Evolutionary conservation across 2,888 invertebrate genomes (phyloP).

Genomic region (Cabera pusaria): DNA sequence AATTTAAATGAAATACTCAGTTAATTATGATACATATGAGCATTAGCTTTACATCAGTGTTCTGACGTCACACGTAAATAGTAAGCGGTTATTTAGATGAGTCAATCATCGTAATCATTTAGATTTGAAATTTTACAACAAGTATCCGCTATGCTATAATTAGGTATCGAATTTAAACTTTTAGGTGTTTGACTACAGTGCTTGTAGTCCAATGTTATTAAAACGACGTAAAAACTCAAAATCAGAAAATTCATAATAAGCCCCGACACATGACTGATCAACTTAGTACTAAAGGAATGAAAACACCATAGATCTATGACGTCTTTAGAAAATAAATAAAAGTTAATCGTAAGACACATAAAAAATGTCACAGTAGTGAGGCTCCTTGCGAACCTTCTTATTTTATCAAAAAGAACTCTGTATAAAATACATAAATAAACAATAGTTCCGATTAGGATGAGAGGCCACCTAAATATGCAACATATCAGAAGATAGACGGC

Average conservation of each 20-base stretch:
- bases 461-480: constrained; percentile 63
- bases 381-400: constrained; percentile 62
- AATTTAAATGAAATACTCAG: too few relatives aligned
- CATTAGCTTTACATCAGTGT: too few relatives aligned
- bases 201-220: constrained; percentile 55
- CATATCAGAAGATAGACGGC: constrained; percentile 58
- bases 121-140: constrained; percentile 15
- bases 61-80: too few relatives aligned
- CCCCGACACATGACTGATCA: constrained; percentile 57
- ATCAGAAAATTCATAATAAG: constrained; percentile 60
- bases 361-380: constrained; percentile 66
- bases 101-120: constrained; percentile 10
- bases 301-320: constrained; percentile 60
- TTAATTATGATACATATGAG: too few relatives aligned
- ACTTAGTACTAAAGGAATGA: constrained; percentile 42
- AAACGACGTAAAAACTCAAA: constrained; percentile 55
- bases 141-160: constrained; percentile 43
- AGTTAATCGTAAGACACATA: constrained; percentile 63
- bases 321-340: constrained; percentile 65
- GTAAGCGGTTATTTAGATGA: too few relatives aligned
- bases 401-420: constrained; percentile 59
- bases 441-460: constrained; percentile 59
- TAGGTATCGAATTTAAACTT: constrained; percentile 36
- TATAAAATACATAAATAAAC: constrained; percentile 59
- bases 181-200: constrained; percentile 46